These are phyloP conservation scores for Drosophila carrolli DNA, from an alignment of 1,140 invertebrate species.

Conservation along the genomic window DNA sequence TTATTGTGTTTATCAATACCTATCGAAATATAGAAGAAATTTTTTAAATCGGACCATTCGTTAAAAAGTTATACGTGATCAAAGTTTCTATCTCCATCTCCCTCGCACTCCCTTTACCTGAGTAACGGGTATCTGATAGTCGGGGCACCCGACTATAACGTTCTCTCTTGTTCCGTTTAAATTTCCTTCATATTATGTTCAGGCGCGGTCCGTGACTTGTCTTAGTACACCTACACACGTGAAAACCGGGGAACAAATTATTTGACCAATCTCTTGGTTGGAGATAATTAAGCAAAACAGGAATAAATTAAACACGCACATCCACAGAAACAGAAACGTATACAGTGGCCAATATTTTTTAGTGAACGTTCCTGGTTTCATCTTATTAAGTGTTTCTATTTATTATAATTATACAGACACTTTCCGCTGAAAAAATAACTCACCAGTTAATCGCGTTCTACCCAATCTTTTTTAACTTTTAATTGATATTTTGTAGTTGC, in stretches of 20 bases:
- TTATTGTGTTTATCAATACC: too few relatives aligned
- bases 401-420: constrained; percentile 3
- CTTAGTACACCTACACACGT: background rate
- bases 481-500: constrained; percentile 48
- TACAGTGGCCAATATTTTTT: background rate
- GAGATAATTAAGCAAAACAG: background rate
- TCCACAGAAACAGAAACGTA: constrained; percentile 1
- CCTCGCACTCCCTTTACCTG: too few relatives aligned
- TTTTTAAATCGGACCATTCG: too few relatives aligned
- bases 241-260: background rate
- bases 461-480: constrained; percentile 15
- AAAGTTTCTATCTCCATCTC: too few relatives aligned
- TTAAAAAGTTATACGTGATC: too few relatives aligned
- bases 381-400: constrained; percentile 17
- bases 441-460: background rate
- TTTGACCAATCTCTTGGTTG: background rate
- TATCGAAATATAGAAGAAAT: too few relatives aligned
- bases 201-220: background rate
- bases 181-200: background rate
- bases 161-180: background rate
- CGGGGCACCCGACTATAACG: too few relatives aligned
- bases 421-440: background rate
- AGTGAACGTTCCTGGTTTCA: background rate
- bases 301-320: background rate
- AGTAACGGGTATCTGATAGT: too few relatives aligned